Evolutionary conservation across 1,140 invertebrate genomes (phyloP).

Genomic region (Drosophila paulistorum): DNA sequence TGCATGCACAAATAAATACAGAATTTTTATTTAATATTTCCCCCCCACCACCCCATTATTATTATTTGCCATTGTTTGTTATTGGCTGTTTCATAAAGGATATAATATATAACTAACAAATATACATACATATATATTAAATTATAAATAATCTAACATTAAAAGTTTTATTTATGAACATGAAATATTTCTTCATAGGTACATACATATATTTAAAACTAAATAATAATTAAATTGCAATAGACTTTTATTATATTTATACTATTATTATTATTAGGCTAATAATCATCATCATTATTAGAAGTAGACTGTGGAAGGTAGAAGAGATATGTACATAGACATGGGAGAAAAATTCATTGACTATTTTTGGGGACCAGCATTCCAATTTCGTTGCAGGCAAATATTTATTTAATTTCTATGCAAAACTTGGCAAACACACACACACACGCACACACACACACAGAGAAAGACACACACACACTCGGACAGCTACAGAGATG

Average conservation of each 20-base stretch:
- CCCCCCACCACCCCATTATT: no score
- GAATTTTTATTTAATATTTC: neutral
- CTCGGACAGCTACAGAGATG: neutral
- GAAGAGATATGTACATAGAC: neutral
- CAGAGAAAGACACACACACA: conserved; percentile 7
- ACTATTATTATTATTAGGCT: neutral
- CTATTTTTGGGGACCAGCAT: conserved; percentile 51
- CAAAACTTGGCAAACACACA: conserved; percentile 57
- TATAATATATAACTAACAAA: neutral
- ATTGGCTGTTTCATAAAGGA: neutral
- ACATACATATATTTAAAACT: neutral
- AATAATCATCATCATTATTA: conserved; percentile 32
- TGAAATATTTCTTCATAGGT: conserved; percentile 4
- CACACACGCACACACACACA: conserved; percentile 25
- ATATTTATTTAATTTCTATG: conserved; percentile 77
- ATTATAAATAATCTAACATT: conserved; percentile 1
- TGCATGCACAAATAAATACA: conserved; percentile 1
- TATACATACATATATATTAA: neutral
- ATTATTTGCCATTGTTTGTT: neutral
- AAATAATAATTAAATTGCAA: conserved; percentile 35
- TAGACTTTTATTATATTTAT: neutral
- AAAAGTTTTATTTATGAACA: conserved; percentile 5
- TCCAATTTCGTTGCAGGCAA: conserved; percentile 75
- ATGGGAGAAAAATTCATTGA: conserved; percentile 35
- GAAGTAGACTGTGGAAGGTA: neutral